Evolutionary conservation across 1,140 invertebrate genomes (phyloP).

Genomic region (Drosophila saltans): DNA sequence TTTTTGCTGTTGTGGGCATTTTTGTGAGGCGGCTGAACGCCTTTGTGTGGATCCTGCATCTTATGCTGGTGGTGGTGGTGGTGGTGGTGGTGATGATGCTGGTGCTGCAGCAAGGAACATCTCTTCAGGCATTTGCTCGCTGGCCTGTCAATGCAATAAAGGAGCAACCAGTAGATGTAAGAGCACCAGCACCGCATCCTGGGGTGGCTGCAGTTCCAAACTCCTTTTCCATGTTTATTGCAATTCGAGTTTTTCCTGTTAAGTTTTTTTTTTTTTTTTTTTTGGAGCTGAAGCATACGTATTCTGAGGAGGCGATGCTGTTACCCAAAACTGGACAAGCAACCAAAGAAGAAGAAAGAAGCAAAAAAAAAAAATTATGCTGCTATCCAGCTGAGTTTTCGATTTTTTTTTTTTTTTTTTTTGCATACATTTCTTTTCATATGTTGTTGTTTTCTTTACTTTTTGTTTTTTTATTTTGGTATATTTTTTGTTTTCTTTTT

Average conservation of each 20-base stretch:
- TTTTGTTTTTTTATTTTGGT: slow-evolving; percentile 3
- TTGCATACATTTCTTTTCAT: slow-evolving; percentile 56
- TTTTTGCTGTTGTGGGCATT: slow-evolving; percentile 56
- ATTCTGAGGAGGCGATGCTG: slow-evolving; percentile 3
- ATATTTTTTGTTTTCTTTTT: slow-evolving; percentile 29
- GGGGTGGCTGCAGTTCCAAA: slow-evolving; percentile 23
- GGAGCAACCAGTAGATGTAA: slow-evolving; percentile 60
- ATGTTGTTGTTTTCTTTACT: slow-evolving; percentile 14
- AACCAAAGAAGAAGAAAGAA: slow-evolving; percentile 9
- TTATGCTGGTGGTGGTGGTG: not conserved
- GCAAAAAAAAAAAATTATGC: slow-evolving; percentile 31
- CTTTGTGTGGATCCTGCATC: slow-evolving; percentile 49
- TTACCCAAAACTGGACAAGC: slow-evolving; percentile 16
- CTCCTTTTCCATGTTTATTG: slow-evolving; percentile 75
- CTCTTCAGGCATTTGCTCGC: slow-evolving; percentile 28
- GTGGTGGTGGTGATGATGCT: not conserved
- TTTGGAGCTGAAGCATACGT: slow-evolving; percentile 8
- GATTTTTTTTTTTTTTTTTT: slow-evolving; percentile 44
- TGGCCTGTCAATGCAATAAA: slow-evolving; percentile 79
- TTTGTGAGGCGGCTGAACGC: slow-evolving; percentile 50
- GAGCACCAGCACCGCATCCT: slow-evolving; percentile 53
- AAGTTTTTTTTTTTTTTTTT: too few species aligned
- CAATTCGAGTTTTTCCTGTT: slow-evolving; percentile 53
- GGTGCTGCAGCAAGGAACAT: slow-evolving; percentile 4
- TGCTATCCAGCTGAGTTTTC: slow-evolving; percentile 48